Evolutionary conservation across 2,797 vertebrate genomes (phyloP).

Genomic region (Rhinoraja longicauda): DNA sequence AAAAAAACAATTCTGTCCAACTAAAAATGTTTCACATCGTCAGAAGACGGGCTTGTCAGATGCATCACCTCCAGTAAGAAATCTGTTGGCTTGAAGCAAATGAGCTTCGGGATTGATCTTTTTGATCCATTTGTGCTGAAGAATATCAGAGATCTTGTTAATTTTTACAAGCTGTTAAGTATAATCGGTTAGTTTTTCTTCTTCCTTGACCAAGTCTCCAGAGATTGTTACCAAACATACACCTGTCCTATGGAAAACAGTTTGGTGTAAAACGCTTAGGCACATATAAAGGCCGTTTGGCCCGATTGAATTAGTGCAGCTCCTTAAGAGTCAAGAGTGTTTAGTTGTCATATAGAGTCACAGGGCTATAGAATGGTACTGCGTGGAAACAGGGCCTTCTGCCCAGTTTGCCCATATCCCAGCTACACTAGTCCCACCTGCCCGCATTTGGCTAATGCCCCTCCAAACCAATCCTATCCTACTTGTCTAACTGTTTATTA

Average conservation of each 20-base stretch:
- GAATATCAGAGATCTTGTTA: neutral
- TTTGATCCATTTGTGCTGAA: neutral
- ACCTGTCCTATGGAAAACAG: neutral
- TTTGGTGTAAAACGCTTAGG: too few species aligned
- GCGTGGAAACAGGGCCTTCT: too few species aligned
- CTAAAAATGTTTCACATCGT: neutral
- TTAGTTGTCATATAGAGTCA: too few species aligned
- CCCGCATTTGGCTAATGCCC: too few species aligned
- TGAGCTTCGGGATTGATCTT: constrained; percentile 6
- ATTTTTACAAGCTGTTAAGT: neutral
- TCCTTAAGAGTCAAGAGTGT: too few species aligned
- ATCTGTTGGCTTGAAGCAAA: neutral
- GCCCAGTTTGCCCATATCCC: too few species aligned
- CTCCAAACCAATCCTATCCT: too few species aligned
- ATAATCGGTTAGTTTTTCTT: neutral
- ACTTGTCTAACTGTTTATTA: too few species aligned
- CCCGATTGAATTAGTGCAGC: too few species aligned
- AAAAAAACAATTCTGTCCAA: neutral
- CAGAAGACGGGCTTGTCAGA: neutral
- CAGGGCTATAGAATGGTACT: too few species aligned
- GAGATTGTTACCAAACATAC: neutral
- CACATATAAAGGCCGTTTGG: too few species aligned
- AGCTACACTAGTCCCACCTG: too few species aligned
- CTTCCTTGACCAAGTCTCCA: neutral
- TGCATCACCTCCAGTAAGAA: neutral